Evolutionary conservation across 1,140 invertebrate genomes (phyloP).

Genomic region (Harlomillsia oculata): DNA sequence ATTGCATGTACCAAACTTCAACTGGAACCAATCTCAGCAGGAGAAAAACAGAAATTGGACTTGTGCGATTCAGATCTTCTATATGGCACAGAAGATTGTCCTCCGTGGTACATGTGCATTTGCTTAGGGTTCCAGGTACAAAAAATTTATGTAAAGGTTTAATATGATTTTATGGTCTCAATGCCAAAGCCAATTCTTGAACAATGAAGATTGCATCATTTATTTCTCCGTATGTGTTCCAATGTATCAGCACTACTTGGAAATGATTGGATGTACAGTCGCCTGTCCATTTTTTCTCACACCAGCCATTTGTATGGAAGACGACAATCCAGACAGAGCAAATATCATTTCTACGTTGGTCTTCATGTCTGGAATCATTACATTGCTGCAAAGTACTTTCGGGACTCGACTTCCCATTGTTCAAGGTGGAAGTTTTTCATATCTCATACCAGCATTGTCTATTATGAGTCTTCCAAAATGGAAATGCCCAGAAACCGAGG

Average conservation of each 20-base stretch:
- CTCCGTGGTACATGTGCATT: conserved; percentile 35
- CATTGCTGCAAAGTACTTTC: conserved; percentile 53
- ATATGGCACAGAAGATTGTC: conserved; percentile 24
- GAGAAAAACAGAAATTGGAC: too few relatives aligned
- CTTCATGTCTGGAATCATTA: conserved; percentile 74
- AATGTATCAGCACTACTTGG: conserved; percentile 65
- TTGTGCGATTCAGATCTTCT: conserved; percentile 22
- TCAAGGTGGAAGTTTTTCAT: conserved; percentile 74
- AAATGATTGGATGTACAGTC: conserved; percentile 77
- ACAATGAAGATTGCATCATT: background rate
- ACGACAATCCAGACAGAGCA: conserved; percentile 60
- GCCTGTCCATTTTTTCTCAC: conserved; percentile 74
- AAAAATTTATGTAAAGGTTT: background rate
- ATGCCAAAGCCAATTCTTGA: background rate
- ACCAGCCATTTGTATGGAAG: conserved; percentile 65
- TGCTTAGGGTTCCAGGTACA: conserved; percentile 43
- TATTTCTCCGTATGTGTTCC: conserved; percentile 8
- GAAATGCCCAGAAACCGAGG: conserved; percentile 40
- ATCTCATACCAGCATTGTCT: conserved; percentile 59
- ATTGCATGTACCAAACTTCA: too few relatives aligned
- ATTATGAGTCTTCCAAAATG: conserved; percentile 42
- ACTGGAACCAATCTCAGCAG: too few relatives aligned
- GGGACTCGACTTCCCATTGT: conserved; percentile 51
- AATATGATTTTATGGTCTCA: too few relatives aligned
- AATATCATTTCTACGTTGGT: conserved; percentile 78